phyloP scores from a whole-genome alignment of 2,797 vertebrate species.

The Arnoldichthys spilopterus region DNA sequence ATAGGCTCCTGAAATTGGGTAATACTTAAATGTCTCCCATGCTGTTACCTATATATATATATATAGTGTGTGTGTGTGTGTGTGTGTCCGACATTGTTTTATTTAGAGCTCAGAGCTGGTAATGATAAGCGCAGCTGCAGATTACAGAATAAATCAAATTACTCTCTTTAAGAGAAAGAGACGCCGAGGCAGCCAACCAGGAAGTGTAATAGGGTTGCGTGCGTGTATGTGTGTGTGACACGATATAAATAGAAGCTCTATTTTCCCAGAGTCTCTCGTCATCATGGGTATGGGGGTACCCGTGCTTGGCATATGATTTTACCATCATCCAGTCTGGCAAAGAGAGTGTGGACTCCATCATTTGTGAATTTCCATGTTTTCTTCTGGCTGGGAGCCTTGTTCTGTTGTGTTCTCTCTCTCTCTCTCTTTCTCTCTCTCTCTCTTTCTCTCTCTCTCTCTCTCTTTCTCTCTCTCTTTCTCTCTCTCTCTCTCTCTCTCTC shows the following conservation, averaged over 20 bases:
- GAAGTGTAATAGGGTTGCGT: background rate
- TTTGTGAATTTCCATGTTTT: slow-evolving; percentile 56
- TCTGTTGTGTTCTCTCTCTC: background rate
- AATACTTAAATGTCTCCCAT: slow-evolving; percentile 52
- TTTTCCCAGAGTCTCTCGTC: slow-evolving; percentile 67
- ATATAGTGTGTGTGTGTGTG: background rate
- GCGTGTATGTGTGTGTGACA: slow-evolving; percentile 31
- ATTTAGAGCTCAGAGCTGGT: slow-evolving; percentile 59
- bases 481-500: no score
- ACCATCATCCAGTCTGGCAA: slow-evolving; percentile 88
- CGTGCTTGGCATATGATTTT: slow-evolving; percentile 84
- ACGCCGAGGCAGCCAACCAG: slow-evolving; percentile 27
- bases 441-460: background rate
- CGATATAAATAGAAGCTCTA: slow-evolving; percentile 72
- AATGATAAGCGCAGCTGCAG: slow-evolving; percentile 55
- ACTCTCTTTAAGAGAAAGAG: slow-evolving; percentile 63
- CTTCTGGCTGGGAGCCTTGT: slow-evolving; percentile 28
- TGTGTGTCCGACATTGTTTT: slow-evolving; percentile 34
- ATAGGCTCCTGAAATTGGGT: slow-evolving; percentile 60
- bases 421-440: slow-evolving; percentile 34
- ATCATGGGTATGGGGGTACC: slow-evolving; percentile 65
- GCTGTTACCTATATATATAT: background rate
- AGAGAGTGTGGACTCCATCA: slow-evolving; percentile 76
- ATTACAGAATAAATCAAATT: slow-evolving; percentile 66
- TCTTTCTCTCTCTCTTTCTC: background rate